Conservation (phyloP, 2,113 vertebrate species). For the Martes martes region DNA sequence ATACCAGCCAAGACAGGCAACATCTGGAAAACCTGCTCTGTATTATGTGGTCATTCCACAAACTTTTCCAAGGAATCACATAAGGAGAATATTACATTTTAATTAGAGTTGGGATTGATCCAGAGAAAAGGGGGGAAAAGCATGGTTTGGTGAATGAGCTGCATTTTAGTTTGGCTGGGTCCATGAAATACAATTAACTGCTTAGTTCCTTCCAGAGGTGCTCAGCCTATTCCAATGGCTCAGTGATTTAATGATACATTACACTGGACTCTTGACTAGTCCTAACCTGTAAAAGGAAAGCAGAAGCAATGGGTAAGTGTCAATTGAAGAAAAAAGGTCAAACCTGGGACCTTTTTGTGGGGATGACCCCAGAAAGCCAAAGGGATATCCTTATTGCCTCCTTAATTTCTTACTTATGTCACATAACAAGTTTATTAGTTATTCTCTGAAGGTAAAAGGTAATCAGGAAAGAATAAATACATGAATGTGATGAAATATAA, state of each 20-base stretch:
- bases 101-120: conserved; percentile 74
- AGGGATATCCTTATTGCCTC: not conserved
- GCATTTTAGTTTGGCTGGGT: conserved; percentile 50
- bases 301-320: not conserved
- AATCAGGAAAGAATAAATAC: not conserved
- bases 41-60: conserved; percentile 75
- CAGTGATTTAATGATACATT: not conserved
- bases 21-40: conserved; percentile 65
- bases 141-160: conserved; percentile 51
- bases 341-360: not conserved
- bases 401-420: not conserved
- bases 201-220: conserved; percentile 35
- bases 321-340: not conserved
- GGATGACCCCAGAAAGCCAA: not conserved
- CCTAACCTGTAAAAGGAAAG: not conserved
- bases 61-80: conserved; percentile 71
- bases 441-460: not conserved
- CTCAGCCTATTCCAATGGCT: not conserved
- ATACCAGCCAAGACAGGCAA: conserved; percentile 56
- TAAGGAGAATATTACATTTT: conserved; percentile 75
- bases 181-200: conserved; percentile 52
- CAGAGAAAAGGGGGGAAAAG: conserved; percentile 36
- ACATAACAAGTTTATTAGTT: not conserved
- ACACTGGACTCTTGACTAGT: not conserved
- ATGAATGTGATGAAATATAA: not conserved